phyloP scores from a whole-genome alignment of 1,140 invertebrate species.

The Antheraea pernyi region DNA sequence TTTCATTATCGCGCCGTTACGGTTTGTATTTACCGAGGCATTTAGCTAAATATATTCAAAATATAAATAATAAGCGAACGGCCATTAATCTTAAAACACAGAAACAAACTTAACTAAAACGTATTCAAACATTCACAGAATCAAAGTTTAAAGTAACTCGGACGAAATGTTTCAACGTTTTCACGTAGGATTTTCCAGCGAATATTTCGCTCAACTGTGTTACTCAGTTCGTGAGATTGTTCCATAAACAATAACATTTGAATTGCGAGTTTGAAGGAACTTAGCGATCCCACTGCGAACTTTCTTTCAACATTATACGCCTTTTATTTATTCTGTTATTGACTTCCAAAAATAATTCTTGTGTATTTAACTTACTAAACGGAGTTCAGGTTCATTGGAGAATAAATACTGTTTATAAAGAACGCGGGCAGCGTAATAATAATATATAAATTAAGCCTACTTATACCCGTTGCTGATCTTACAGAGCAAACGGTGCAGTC shows the following conservation, averaged over 20 bases:
- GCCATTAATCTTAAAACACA: neutral
- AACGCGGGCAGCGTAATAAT: too few species aligned
- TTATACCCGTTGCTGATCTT: too few species aligned
- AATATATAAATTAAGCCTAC: too few species aligned
- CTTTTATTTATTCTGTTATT: conserved; percentile 1
- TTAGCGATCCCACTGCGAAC: neutral
- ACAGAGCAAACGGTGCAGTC: too few species aligned
- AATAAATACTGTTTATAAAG: too few species aligned
- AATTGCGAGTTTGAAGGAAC: neutral
- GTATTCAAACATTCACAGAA: neutral
- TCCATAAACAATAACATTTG: conserved; percentile 1
- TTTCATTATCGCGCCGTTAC: too few species aligned
- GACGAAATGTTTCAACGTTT: neutral
- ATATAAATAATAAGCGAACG: neutral
- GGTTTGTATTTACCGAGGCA: too few species aligned
- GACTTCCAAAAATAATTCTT: too few species aligned
- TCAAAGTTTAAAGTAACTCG: neutral
- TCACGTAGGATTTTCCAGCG: neutral
- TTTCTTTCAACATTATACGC: neutral
- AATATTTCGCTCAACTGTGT: neutral
- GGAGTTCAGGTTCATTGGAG: too few species aligned
- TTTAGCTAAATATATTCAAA: neutral
- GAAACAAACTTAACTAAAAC: conserved; percentile 1
- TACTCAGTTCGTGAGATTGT: neutral
- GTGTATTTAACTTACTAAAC: too few species aligned